A percentile compares a stretch with the other conserved stretches of the same genome.
Conservation (phyloP, 2,113 vertebrate species). For the Phocoena phocoena region DNA sequence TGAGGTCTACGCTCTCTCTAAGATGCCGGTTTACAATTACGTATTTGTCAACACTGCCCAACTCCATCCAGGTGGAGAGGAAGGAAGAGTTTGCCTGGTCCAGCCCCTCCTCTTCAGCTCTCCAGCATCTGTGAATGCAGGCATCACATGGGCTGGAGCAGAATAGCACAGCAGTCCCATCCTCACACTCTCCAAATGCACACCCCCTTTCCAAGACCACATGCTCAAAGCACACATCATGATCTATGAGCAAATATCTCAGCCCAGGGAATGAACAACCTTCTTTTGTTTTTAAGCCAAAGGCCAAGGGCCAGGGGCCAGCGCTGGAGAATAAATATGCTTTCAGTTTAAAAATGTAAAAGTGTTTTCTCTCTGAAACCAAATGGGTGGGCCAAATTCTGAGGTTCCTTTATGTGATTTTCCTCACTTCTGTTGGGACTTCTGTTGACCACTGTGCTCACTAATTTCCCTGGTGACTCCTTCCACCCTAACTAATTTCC, state of each 20-base stretch:
- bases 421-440: not conserved
- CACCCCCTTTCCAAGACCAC: not conserved
- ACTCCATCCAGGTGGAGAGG: not conserved
- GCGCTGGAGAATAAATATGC: constrained; percentile 37
- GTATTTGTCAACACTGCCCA: not conserved
- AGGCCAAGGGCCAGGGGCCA: constrained; percentile 49
- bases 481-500: not conserved
- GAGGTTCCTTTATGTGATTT: constrained; percentile 40
- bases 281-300: constrained; percentile 63
- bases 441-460: not conserved
- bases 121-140: not conserved
- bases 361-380: constrained; percentile 29
- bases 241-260: constrained; percentile 42
- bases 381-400: not conserved
- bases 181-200: not conserved
- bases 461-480: not conserved
- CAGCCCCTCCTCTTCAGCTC: not conserved
- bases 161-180: not conserved
- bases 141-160: not conserved
- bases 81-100: not conserved
- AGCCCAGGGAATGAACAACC: constrained; percentile 51
- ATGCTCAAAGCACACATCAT: not conserved
- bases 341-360: constrained; percentile 45
- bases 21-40: not conserved
- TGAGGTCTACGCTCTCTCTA: not conserved